Evolutionary conservation across 2,113 vertebrate species (phyloP).

Genomic region (Toxotes jaculatrix): DNA sequence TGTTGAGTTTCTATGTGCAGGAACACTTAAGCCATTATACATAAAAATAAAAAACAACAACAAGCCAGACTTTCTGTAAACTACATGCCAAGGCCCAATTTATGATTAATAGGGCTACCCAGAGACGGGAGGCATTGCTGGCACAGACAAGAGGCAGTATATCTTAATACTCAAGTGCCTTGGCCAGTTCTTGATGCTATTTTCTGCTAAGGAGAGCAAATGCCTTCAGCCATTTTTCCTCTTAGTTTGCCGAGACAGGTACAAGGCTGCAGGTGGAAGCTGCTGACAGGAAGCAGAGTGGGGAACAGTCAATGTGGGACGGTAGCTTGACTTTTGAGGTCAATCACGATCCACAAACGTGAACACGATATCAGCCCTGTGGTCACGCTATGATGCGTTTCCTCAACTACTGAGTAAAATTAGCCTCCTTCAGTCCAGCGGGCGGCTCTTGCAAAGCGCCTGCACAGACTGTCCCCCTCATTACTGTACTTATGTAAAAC

Average conservation of each 20-base stretch:
- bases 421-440: constrained; percentile 29
- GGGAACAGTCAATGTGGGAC: constrained; percentile 9
- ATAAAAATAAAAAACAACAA: constrained; percentile 21
- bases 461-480: constrained; percentile 30
- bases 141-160: constrained; percentile 41
- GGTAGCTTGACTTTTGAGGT: constrained; percentile 44
- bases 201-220: constrained; percentile 57
- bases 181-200: constrained; percentile 33
- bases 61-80: constrained; percentile 36
- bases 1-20: background rate
- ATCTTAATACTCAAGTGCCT: constrained; percentile 51
- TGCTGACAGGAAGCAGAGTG: constrained; percentile 29
- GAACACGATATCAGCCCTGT: background rate
- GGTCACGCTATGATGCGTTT: constrained; percentile 23
- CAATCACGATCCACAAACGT: constrained; percentile 15
- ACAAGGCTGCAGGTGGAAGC: constrained; percentile 37
- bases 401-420: constrained; percentile 42
- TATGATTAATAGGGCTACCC: constrained; percentile 57
- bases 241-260: constrained; percentile 36
- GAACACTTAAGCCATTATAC: constrained; percentile 21
- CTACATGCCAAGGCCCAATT: constrained; percentile 23
- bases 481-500: constrained; percentile 67
- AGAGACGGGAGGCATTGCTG: constrained; percentile 37
- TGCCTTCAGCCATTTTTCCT: constrained; percentile 43
- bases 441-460: background rate